Conservation (phyloP, 2,113 vertebrate species). For the Emydura subglobosa region DNA sequence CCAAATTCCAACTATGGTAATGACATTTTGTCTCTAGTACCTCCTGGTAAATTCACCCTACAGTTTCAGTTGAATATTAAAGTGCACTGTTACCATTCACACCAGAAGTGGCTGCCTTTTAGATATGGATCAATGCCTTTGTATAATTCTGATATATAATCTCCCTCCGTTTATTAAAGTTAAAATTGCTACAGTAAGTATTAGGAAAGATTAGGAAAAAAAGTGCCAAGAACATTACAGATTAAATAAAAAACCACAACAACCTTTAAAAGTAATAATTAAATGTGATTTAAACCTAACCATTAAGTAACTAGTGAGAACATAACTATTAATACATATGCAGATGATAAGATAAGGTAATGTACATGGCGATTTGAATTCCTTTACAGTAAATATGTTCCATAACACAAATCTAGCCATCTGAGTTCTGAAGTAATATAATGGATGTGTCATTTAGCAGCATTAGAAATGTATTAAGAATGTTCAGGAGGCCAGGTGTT, state of each 20-base stretch:
- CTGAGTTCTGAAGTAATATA: rapidly evolving
- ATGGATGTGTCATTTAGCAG: background rate
- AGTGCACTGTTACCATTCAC: background rate
- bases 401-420: background rate
- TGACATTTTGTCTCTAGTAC: background rate
- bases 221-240: background rate
- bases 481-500: background rate
- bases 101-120: constrained; percentile 6
- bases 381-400: background rate
- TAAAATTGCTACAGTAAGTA: background rate
- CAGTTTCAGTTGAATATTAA: background rate
- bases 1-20: background rate
- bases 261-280: background rate
- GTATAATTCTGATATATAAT: background rate
- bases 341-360: background rate
- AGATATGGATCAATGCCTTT: constrained; percentile 12
- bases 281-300: background rate
- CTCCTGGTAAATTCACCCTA: background rate
- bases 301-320: background rate
- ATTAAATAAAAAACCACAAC: background rate
- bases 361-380: background rate
- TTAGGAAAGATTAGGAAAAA: background rate
- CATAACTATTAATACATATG: background rate
- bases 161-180: background rate
- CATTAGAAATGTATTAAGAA: rapidly evolving